These are phyloP conservation scores for Lepilemur ruficaudatus DNA, from an alignment of 2,797 vertebrate species.

Conservation along the genomic window DNA sequence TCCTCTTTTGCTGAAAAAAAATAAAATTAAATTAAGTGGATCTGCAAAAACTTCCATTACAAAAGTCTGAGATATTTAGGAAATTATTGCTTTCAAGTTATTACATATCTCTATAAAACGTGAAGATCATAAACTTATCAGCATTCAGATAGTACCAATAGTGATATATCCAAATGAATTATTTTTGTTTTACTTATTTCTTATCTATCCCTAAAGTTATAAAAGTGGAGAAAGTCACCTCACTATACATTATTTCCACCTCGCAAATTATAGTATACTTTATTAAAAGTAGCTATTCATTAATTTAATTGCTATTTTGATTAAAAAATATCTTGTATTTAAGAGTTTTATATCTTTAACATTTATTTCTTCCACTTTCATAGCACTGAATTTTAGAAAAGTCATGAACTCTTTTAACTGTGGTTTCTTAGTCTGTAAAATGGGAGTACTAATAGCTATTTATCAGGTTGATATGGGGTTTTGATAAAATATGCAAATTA, in stretches of 20 bases:
- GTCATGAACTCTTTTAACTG: neutral
- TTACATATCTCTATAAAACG: neutral
- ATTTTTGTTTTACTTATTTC: neutral
- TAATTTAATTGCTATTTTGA: neutral
- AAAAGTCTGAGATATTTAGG: neutral
- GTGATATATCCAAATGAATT: neutral
- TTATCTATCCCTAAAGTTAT: neutral
- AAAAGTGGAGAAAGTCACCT: neutral
- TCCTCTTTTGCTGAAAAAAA: neutral
- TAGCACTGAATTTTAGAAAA: neutral
- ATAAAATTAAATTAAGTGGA: neutral
- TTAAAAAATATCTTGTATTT: neutral
- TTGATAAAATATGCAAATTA: neutral
- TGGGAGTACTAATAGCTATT: neutral
- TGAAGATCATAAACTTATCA: neutral
- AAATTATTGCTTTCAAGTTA: neutral
- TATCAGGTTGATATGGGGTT: neutral
- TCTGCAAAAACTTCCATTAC: neutral
- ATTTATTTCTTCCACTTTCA: neutral
- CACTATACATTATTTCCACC: neutral
- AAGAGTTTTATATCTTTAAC: neutral
- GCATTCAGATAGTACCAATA: neutral
- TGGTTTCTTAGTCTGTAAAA: neutral
- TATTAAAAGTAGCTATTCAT: neutral
- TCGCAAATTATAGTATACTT: neutral